Evolutionary conservation across 1,140 invertebrate genomes (phyloP), one percentile per base, ranked within the genome.

Genomic region (Druon quercuslanigerum): DNA sequence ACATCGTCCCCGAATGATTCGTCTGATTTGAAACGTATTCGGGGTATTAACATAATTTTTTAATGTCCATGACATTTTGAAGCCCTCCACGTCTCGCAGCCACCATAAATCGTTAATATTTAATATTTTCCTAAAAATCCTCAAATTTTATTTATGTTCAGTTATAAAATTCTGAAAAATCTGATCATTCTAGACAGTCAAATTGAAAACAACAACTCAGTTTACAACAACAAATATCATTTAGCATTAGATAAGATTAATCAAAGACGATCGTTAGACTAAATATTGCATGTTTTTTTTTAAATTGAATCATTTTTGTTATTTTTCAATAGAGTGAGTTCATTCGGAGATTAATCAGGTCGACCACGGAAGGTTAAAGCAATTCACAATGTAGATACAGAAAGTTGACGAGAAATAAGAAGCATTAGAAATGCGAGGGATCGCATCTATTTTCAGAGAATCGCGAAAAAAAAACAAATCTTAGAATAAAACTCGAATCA

Each of bases 351-450:
- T 7, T 25, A 57, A 57, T 19, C 9, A 57, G 56, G 56, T 57
- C 56, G 56, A 11, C 25, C 19, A 57, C 56, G 25, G 3, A 25
- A 25, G 11, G 56, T 20, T 57, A 25, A 57, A 57, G 25, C 17
- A 12, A 17, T 33, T 57, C 1, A 25, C 20, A 25, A 25, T 25
- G 20, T 25, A 57, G 13, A 20, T 57, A 57, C 19, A 25, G 19
- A 57, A 57, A 20, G 56, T 57, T 20, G 56, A 57, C 56, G 8
- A 7, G 56, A 57, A 17, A 57, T 33, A 57, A 57, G 19, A 57
- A 57, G 25, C 0, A 57, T 57, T 25, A 17, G 25, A n/a, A 57
- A 57, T 11, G 17, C 17, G 54, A 56, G 20, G 12, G 19, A 17
- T 54, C 20, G 19, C 8, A 17, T 57, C 56, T 57, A 57, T 57